phyloP scores from a whole-genome alignment of 1,140 invertebrate genomes.

The Drosophila mojavensis region DNA sequence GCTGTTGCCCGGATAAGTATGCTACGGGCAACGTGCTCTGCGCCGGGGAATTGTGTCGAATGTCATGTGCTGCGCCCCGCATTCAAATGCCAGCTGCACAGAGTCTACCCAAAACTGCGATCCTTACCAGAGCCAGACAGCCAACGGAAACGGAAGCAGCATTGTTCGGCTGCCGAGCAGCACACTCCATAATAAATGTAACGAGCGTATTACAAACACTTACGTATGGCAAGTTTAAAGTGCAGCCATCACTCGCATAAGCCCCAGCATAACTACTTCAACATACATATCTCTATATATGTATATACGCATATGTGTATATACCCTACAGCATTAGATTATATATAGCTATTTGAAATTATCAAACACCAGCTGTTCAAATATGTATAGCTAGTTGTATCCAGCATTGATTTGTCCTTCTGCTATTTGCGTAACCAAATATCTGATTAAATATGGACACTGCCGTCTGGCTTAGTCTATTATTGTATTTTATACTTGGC shows the following conservation, averaged over 20 bases:
- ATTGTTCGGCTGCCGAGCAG: conserved; percentile 62
- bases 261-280: conserved; percentile 22
- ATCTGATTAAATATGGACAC: too few species aligned
- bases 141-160: conserved; percentile 22
- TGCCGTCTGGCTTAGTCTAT: too few species aligned
- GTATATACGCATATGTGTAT: background rate
- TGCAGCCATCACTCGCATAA: conserved; percentile 48
- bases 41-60: conserved; percentile 69
- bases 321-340: background rate
- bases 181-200: conserved; percentile 80
- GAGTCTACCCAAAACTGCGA: conserved; percentile 33
- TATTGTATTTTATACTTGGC: too few species aligned
- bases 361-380: background rate
- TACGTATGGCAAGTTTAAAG: conserved; percentile 70
- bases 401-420: background rate
- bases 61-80: conserved; percentile 43
- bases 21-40: conserved; percentile 60
- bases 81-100: conserved; percentile 62
- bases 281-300: background rate
- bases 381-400: background rate
- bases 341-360: background rate
- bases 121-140: conserved; percentile 22
- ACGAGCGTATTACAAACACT: conserved; percentile 80
- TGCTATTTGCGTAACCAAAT: background rate
- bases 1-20: conserved; percentile 64